Percentiles rank a stretch among this genome's conserved stretches.
Evolutionary conservation across 2,113 vertebrate genomes (phyloP).

Genomic region (Ranitomeya variabilis): DNA sequence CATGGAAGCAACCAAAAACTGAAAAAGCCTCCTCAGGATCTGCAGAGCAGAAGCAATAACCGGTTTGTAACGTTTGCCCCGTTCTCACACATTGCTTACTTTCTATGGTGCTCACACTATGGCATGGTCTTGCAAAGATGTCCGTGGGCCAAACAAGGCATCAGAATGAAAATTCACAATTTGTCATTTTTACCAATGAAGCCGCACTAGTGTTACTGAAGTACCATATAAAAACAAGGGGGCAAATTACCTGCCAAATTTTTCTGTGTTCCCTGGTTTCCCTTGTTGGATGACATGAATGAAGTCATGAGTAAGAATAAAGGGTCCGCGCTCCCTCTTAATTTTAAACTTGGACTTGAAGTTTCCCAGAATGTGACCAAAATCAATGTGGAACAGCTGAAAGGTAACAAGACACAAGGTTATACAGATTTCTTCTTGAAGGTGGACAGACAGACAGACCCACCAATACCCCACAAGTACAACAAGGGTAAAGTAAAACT

Average conservation of each 20-base stretch:
- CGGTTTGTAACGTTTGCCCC: background rate
- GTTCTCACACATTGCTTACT: background rate
- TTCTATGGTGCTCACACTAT: background rate
- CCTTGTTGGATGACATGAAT: conserved; percentile 99
- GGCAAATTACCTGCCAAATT: conserved; percentile 88
- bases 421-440: background rate
- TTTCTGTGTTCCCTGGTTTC: conserved; percentile 95
- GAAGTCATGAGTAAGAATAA: conserved; percentile 98
- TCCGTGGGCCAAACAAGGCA: background rate
- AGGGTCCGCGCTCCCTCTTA: conserved; percentile 97
- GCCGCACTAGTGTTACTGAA: background rate
- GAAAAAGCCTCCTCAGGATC: background rate
- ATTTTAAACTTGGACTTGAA: conserved; percentile 99
- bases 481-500: too few species aligned
- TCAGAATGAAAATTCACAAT: background rate
- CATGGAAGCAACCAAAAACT: background rate
- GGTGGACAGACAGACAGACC: too few species aligned
- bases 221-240: background rate
- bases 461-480: too few species aligned
- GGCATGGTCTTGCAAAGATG: background rate
- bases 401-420: conserved; percentile 6
- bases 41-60: background rate
- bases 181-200: background rate
- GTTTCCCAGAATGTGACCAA: conserved; percentile 98
- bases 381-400: conserved; percentile 98